These are phyloP conservation scores for Gadopsis bispinosus DNA, from an alignment of 2,797 vertebrate genomes.

Conservation along the genomic window DNA sequence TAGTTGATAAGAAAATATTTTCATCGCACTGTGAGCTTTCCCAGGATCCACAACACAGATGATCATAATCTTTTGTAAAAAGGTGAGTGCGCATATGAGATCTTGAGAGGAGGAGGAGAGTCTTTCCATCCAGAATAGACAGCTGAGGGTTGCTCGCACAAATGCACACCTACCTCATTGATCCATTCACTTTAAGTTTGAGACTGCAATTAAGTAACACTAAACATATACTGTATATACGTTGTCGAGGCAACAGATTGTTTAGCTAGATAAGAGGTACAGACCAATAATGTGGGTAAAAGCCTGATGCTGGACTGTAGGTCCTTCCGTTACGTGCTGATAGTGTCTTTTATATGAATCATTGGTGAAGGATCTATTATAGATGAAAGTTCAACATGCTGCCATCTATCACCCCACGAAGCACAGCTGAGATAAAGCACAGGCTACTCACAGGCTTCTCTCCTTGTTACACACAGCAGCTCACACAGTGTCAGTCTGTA, in stretches of 20 bases:
- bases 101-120: constrained; percentile 7
- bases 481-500: constrained; percentile 16
- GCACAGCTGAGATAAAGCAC: constrained; percentile 24
- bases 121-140: constrained; percentile 34
- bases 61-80: constrained; percentile 14
- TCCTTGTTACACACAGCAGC: not conserved
- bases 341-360: constrained; percentile 55
- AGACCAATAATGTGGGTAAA: constrained; percentile 17
- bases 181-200: constrained; percentile 46
- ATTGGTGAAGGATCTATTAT: constrained; percentile 63
- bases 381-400: constrained; percentile 42
- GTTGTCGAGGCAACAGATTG: constrained; percentile 51
- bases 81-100: not conserved
- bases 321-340: constrained; percentile 42
- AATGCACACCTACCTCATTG: constrained; percentile 40
- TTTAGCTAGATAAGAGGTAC: constrained; percentile 7
- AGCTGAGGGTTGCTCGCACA: constrained; percentile 7
- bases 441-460: not conserved
- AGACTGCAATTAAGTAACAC: constrained; percentile 35
- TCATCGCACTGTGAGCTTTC: constrained; percentile 35
- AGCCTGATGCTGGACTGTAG: constrained; percentile 11
- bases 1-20: not conserved
- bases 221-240: not conserved
- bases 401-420: constrained; percentile 32
- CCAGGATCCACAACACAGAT: constrained; percentile 1